Evolutionary conservation across 2,113 vertebrate species (phyloP).

Genomic region (Lynx canadensis): DNA sequence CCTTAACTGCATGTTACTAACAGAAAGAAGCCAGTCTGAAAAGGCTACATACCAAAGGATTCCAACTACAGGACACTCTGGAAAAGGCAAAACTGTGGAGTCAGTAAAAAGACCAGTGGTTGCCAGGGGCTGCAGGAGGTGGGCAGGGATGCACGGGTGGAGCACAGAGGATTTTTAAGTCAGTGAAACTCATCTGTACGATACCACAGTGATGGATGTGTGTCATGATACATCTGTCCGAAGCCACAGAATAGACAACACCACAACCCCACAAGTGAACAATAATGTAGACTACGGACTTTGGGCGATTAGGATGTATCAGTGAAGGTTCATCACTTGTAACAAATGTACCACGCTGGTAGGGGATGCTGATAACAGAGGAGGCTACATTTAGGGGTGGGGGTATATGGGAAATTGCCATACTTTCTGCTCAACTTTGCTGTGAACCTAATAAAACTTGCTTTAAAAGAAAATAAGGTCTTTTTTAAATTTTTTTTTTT

Average conservation of each 20-base stretch:
- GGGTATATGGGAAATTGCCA: neutral
- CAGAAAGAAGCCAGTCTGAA: neutral
- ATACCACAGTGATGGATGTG: neutral
- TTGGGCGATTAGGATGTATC: neutral
- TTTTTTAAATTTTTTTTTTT: too few relatives aligned
- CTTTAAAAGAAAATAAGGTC: neutral
- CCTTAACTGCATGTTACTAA: neutral
- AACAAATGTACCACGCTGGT: neutral
- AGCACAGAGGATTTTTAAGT: neutral
- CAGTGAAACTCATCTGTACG: neutral
- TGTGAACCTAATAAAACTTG: neutral
- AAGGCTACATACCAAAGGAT: neutral
- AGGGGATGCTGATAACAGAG: neutral
- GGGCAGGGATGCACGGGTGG: too few relatives aligned
- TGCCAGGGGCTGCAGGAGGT: neutral
- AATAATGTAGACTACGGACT: neutral
- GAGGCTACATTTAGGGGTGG: neutral
- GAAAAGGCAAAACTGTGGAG: neutral
- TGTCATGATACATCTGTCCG: neutral
- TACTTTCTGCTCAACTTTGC: neutral
- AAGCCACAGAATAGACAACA: neutral
- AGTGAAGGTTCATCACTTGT: neutral
- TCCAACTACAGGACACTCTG: neutral
- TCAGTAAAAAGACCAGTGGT: neutral
- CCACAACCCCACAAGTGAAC: neutral